These are phyloP conservation scores for Mythimna pallens DNA, from an alignment of 2,888 invertebrate species.

Conservation along the genomic window DNA sequence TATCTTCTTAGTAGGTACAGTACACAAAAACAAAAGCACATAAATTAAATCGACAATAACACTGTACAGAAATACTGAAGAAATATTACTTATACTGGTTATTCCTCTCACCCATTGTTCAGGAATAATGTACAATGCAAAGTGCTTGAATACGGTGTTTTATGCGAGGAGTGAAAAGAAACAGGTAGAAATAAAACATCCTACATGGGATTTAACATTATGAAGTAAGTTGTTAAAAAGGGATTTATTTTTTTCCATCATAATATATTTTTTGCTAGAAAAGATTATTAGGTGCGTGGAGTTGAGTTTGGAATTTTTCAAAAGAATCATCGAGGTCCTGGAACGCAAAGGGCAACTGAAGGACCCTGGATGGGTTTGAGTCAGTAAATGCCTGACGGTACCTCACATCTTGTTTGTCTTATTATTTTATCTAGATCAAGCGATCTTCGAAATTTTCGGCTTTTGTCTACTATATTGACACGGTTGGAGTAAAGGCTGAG, in stretches of 20 bases:
- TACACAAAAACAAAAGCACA: conserved; percentile 33
- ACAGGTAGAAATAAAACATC: conserved; percentile 24
- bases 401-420: too few relatives aligned
- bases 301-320: too few relatives aligned
- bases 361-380: too few relatives aligned
- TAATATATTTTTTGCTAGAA: background rate
- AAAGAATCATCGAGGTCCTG: too few relatives aligned
- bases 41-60: conserved; percentile 48
- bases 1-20: conserved; percentile 7
- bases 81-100: conserved; percentile 47
- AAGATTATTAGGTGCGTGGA: background rate
- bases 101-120: conserved; percentile 49
- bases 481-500: too few relatives aligned
- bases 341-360: too few relatives aligned
- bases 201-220: conserved; percentile 6
- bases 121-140: conserved; percentile 54
- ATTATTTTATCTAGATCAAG: too few relatives aligned
- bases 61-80: conserved; percentile 35
- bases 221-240: background rate
- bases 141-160: conserved; percentile 43
- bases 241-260: background rate
- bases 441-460: too few relatives aligned
- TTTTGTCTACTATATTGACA: too few relatives aligned
- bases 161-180: conserved; percentile 44
- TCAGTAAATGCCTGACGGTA: too few relatives aligned